Base-by-base conservation (phyloP, 1,140 invertebrate species). In the Zaprionus kolodkinae region DNA sequence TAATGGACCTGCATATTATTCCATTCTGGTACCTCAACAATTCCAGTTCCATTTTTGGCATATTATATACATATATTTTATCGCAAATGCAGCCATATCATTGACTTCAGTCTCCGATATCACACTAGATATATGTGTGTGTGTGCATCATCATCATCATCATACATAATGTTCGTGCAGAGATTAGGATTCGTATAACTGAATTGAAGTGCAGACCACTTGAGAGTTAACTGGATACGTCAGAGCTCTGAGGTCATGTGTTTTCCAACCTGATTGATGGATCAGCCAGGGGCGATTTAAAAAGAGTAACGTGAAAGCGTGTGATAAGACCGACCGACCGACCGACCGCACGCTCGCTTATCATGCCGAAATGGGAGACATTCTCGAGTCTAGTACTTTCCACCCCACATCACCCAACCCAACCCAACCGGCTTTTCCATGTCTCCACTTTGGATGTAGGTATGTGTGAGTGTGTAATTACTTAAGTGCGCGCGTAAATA, bases 391-490 rank as follows among this genome's bases (percentile, higher is more conserved):
- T 17, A 50, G 45, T 25, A 0, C n/a, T 25, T 25, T 21, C 45
- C 9, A 10, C 45, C 17, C 17, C 17, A 25, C 45, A 21, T 21
- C 21, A 21, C 21, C 21, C 21, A 21, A n/a, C n/a, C n/a, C 21
- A 1, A 21, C 21, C 3, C 27, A 6, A 30, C 27, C 27, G 27
- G 27, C 27, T 30, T 30, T 30, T 30, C 27, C 6, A 6, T 30
- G 27, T 30, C 27, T 30, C 45, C 45, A 4, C 10, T 50, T 50
- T 12, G 17, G n/a, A n/a, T n/a, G n/a, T n/a, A n/a, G n/a, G 45
- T 25, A 30, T 71, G 33, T 71, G 50, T 59, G 55, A 60, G 54
- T 43, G 64, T 67, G 71, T 72, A 72, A 72, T 72, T 72, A 72
- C 71, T 72, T 68, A 72, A 72, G 70, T 72, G 54, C 55, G 67